Evolutionary conservation across 2,888 invertebrate genomes (phyloP), one percentile per base, ranked within the genome.

Genomic region (Mythimna impura): DNA sequence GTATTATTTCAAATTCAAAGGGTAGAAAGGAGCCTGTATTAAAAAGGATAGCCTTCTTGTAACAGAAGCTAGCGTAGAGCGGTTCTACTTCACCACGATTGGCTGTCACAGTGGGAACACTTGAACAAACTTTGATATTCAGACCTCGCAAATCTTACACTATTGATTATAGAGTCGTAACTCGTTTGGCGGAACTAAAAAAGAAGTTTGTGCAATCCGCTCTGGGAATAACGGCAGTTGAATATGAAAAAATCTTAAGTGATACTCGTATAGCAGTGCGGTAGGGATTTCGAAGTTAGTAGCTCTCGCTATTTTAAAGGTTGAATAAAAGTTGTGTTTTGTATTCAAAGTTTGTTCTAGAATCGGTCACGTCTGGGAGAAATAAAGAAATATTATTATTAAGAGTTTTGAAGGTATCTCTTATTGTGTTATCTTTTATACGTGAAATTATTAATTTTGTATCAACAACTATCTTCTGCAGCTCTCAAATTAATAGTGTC

Each of bases 1-100:
- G 89, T 91, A 91, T 94, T 93, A 94, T 94, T 94, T 92, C 93
- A 93, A 93, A 95, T 93, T 94, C 95, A 94, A 94, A 94, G 92
- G 92, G 92, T 92, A 92, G 92, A 93, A 94, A 91, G 86, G 85
- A 83, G 88, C 83, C 87, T 87, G 89, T 92, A 93, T 94, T 93
- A 94, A 92, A 93, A 93, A 92, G 88, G 90, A 93, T 92, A 90
- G 90, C 88, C 84, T 86, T 87, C 87, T 78, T 86, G 89, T 89
- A 90, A 90, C 87, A 86, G 81, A 78, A 79, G 80, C 73, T 72
- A 76, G 72, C 75, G 73, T 71, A 47, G 73, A 88, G 86, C 86
- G 84, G 84, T 79, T 78, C 76, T 81, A 76, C 83, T 83, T 78
- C 70, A 87, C 83, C 79, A 82, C 86, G 83, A 89, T 89, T 87